Base-by-base conservation (phyloP, 2,113 vertebrate species). In the Chionomys nivalis region DNA sequence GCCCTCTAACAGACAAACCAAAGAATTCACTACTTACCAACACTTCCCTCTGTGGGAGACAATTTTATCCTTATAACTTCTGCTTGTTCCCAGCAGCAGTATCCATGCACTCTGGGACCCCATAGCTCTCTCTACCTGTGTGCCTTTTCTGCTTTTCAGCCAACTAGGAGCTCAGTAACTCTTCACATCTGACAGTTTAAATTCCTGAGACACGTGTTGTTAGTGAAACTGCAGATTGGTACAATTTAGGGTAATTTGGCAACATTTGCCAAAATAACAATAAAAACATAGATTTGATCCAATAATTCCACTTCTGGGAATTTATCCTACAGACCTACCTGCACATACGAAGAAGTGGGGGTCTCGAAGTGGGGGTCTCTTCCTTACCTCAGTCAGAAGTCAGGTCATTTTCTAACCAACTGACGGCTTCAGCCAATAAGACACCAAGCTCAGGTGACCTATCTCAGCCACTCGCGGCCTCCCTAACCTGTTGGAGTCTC, bases 151-250 rank as follows among this genome's bases (percentile, higher is more conserved):
- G 44, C 72, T 39, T 76, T 61, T 72, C 58, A 75, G 78, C 65
- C 83, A 87, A 28, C 17, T 61, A 88, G 23, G 39, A 91, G 66
- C 33, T 82, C 76, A 92, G n/a, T 52, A 72, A 93, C 61, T 75
- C 78, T 91, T 68, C 58, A 61, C 23, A 78, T 39, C 12, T 58
- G 47, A 79, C 47, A 66, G 36, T 78, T 86, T 75, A 94, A 97
- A 92, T 81, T 66, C 47, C 72, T 77, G 28, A 44, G 28, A 82
- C 63, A 89, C 0, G 13, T 42, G 58, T 16, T 90, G 92, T 93
- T 75, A 31, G 79, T 52, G 47, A 91, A 89, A 91, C 72, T 39
- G 58, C 81, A 90, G 44, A 82, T 12, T 49, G 49, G 94, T 76
- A 47, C 61, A 58, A 49, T 0, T 89, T 68, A 83, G 61, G n/a